A percentile compares a stretch with the other conserved stretches of the same genome.
Evolutionary conservation across 2,113 vertebrate genomes (phyloP).

Genomic region (Dipodomys ordii): DNA sequence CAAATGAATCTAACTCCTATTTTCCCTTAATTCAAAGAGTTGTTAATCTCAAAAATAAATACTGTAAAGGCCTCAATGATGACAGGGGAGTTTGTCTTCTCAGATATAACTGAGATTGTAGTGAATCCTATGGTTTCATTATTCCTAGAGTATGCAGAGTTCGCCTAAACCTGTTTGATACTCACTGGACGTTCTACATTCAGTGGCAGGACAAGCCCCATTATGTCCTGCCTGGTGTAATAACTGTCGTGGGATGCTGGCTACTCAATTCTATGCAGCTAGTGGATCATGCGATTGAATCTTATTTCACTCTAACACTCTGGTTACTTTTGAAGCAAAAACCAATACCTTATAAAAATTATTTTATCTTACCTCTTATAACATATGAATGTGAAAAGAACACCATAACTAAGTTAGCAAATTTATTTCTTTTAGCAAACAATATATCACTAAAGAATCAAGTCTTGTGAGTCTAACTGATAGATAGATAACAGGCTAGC

Average conservation of each 20-base stretch:
- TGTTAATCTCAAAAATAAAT: slow-evolving; percentile 25
- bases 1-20: neutral
- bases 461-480: neutral
- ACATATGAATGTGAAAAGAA: neutral
- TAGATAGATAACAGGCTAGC: neutral
- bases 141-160: neutral
- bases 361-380: neutral
- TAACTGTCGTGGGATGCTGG: neutral
- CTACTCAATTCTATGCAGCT: neutral
- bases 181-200: neutral
- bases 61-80: neutral
- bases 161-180: neutral
- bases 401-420: neutral
- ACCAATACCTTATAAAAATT: neutral
- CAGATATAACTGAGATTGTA: neutral
- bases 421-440: neutral
- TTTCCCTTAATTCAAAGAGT: neutral
- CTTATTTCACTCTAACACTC: neutral
- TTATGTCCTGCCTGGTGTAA: neutral
- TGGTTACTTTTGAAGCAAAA: neutral
- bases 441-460: neutral
- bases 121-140: neutral
- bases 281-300: neutral
- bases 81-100: neutral
- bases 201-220: neutral